Evolutionary conservation across 2,888 invertebrate species (phyloP).

Genomic region (Nemoura dubitans): DNA sequence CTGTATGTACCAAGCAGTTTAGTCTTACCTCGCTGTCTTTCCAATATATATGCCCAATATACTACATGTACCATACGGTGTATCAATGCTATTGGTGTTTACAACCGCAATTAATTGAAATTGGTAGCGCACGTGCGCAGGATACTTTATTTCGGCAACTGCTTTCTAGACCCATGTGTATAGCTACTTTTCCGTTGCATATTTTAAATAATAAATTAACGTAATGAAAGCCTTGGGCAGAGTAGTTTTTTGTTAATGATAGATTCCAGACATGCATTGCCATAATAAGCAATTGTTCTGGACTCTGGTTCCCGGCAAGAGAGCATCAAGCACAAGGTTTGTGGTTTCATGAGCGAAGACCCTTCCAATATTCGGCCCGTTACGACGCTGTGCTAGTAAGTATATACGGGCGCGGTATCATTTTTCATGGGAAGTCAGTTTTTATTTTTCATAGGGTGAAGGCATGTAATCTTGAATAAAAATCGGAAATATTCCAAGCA

Average conservation of each 20-base stretch:
- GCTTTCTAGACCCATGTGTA: background rate
- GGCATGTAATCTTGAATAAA: conserved; percentile 40
- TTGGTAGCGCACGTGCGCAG: background rate
- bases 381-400: conserved; percentile 8
- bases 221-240: background rate
- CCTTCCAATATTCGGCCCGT: conserved; percentile 25
- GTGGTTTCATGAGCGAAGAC: conserved; percentile 9
- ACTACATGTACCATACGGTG: no score
- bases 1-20: no score
- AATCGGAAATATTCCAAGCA: conserved; percentile 41
- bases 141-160: background rate
- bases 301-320: background rate
- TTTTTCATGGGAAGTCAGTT: conserved; percentile 42
- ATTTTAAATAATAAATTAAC: background rate
- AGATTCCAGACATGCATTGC: background rate
- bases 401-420: conserved; percentile 4
- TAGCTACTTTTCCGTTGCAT: background rate
- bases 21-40: no score
- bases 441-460: conserved; percentile 39
- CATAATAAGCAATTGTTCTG: conserved; percentile 5
- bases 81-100: background rate
- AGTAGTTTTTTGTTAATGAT: background rate
- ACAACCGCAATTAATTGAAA: background rate
- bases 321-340: no score
- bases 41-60: no score